phyloP scores from a whole-genome alignment of 2,888 invertebrate species.

The Smittia sp. region DNA sequence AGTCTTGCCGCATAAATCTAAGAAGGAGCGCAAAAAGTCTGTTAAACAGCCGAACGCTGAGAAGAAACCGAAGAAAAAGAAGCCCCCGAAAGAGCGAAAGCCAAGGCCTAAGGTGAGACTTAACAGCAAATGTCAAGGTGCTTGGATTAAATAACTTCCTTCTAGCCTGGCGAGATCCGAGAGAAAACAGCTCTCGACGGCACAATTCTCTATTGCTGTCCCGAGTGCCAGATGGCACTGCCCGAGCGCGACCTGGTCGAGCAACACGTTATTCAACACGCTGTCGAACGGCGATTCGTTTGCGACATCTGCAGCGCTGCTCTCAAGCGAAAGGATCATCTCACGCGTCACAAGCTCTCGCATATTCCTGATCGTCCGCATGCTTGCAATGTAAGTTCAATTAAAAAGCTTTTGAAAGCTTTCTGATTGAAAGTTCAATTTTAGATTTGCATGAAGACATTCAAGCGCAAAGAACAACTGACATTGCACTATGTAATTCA shows the following conservation, averaged over 20 bases:
- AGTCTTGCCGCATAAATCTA: not conserved
- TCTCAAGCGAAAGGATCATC: slow-evolving; percentile 79
- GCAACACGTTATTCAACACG: slow-evolving; percentile 83
- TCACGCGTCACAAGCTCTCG: slow-evolving; percentile 81
- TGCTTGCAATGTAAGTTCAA: slow-evolving; percentile 66
- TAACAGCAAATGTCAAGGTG: not conserved
- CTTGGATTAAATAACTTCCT: not conserved
- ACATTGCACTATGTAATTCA: slow-evolving; percentile 87
- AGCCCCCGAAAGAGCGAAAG: slow-evolving; percentile 67
- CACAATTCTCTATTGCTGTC: slow-evolving; percentile 80
- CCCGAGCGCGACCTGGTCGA: slow-evolving; percentile 80
- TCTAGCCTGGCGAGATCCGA: slow-evolving; percentile 52
- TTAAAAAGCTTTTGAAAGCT: not conserved
- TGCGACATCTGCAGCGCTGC: slow-evolving; percentile 89
- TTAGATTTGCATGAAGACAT: slow-evolving; percentile 77
- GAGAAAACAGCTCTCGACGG: slow-evolving; percentile 70
- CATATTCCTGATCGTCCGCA: slow-evolving; percentile 87
- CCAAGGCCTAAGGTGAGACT: slow-evolving; percentile 65
- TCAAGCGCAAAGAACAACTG: slow-evolving; percentile 84
- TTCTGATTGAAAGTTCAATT: not conserved
- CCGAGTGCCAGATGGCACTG: slow-evolving; percentile 87
- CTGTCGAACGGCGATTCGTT: slow-evolving; percentile 78
- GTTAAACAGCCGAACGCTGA: slow-evolving; percentile 19
- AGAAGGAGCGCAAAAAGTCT: slow-evolving; percentile 35
- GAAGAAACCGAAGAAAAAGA: slow-evolving; percentile 32